Evolutionary conservation across 2,113 vertebrate genomes (phyloP), one percentile per base, ranked within the genome.

Genomic region (Miniopterus natalensis): DNA sequence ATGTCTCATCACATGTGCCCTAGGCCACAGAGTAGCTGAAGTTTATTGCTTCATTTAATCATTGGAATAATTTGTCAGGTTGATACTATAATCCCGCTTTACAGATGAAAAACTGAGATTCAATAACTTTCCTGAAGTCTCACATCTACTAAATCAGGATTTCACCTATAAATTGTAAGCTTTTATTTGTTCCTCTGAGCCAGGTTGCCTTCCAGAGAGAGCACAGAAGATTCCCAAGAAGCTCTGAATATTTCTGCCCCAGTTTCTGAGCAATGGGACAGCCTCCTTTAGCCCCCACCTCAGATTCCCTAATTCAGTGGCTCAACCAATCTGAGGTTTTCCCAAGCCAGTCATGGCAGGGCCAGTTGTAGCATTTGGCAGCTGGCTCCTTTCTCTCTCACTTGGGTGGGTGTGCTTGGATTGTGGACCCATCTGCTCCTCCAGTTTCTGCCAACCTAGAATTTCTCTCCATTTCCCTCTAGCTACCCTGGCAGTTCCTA

Each of bases 401-500:
- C 3, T 7, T 15, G 8, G 66, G 12, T 36, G 29, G 36, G 23
- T 77, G 13, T 79, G 18, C 40, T 53, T 49, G 8, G 29, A 40
- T 11, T 74, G 29, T 13, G 53, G n/a, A 31, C 4, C 92, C 86
- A 80, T 63, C 88, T 90, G 75, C n/a, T 89, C 49, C 27, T 53
- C 20, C 8, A 63, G 40, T 70, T 73, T 51, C 29, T 61, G 80
- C 71, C 71, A 89, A 71, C 14, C 18, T 31, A 18, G 15, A 14
- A 40, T 89, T 74, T 91, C 53, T 66, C 10, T 55, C 65, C 68
- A 23, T 42, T 18, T 86, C 27, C 27, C 59, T 51, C 53, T 8
- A 51, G 65, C 29, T 66, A 88, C 6, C 0, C 49, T n/a, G 18
- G 15, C 17, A 79, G 9, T 49, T 71, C 61, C 47, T 53, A 31